Evolutionary conservation across 2,113 vertebrate genomes (phyloP).

Genomic region (Microtus oregoni): DNA sequence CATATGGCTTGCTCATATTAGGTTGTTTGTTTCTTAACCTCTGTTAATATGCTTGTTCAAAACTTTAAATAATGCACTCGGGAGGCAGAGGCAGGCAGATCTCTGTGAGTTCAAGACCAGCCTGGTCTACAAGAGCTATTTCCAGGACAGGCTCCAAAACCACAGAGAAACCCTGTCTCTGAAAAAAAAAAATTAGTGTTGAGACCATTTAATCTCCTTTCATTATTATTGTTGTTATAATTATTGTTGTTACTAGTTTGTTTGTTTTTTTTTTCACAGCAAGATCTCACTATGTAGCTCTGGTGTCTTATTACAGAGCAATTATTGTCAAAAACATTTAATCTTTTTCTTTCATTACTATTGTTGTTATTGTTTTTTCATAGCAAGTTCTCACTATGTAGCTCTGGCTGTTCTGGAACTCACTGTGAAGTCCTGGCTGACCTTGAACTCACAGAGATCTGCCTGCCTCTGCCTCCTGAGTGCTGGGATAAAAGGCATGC

Average conservation of each 20-base stretch:
- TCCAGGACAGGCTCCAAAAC: too few relatives aligned
- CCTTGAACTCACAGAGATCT: neutral
- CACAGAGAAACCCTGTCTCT: too few relatives aligned
- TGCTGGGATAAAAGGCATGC: neutral
- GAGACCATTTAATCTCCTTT: neutral
- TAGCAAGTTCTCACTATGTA: neutral
- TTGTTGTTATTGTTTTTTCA: neutral
- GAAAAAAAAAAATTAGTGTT: neutral
- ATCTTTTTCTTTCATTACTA: neutral
- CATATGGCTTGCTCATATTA: neutral
- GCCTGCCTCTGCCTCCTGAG: neutral
- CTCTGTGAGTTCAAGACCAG: too few relatives aligned
- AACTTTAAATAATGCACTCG: neutral
- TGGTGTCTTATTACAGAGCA: neutral
- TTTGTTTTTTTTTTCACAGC: too few relatives aligned
- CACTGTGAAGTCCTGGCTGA: neutral
- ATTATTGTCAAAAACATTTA: neutral
- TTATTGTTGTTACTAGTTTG: too few relatives aligned
- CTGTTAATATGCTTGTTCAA: neutral
- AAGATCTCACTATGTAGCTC: too few relatives aligned
- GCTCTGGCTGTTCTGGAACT: neutral
- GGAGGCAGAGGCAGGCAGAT: too few relatives aligned
- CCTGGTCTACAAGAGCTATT: too few relatives aligned
- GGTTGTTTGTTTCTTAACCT: constrained; percentile 15
- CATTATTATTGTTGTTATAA: neutral